Base-by-base conservation (phyloP, 1,140 invertebrate species). In the Sarcophaga bullata region DNA sequence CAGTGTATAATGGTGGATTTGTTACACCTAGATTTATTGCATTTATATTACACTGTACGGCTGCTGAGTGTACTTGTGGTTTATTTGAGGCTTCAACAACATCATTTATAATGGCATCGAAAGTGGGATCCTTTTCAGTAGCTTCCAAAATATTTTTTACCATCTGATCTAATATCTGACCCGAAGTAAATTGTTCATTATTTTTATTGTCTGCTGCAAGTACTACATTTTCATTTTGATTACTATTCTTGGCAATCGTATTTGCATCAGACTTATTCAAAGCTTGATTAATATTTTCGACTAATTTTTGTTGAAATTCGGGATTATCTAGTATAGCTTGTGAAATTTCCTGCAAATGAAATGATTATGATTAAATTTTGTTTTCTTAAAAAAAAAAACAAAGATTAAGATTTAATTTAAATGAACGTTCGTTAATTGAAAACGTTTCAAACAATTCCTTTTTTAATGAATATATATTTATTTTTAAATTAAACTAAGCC, bases 111-210 rank as follows among this genome's bases (percentile, higher is more conserved):
- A 90, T 84, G 46, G 84, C 86, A 83, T 90, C 89, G 80, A 90
- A 90, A 8, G 84, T 85, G 47, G 88, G 88, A 84, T 90, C 89
- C 73, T 86, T 87, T 75, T 90, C 88, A 4, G 88, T 90, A 6
- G 86, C 87, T 75, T 89, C 86, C 37, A 90, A 52, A 76, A 90
- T 88, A 52, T 89, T 88, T 62, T 85, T 85, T 0, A 90, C 86
- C 80, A 90, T 81, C 52, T 86, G 83, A 81, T 90, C 85, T 4
- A 90, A 58, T 52, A 90, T 78, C 3, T 86, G 62, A 82, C 58
- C 80, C 2, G 83, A 80, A 10, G 13, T 75, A n/a, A 81, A 73
- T 68, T 68, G 13, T 73, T 68, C 58, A 48, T 46, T 10, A 37
- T 73, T 15, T 83, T 48, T 11, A 80, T 49, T 17, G 58, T 54